Evolutionary conservation across 1,140 invertebrate genomes (phyloP).

Genomic region (Drosophila parabipectinata): DNA sequence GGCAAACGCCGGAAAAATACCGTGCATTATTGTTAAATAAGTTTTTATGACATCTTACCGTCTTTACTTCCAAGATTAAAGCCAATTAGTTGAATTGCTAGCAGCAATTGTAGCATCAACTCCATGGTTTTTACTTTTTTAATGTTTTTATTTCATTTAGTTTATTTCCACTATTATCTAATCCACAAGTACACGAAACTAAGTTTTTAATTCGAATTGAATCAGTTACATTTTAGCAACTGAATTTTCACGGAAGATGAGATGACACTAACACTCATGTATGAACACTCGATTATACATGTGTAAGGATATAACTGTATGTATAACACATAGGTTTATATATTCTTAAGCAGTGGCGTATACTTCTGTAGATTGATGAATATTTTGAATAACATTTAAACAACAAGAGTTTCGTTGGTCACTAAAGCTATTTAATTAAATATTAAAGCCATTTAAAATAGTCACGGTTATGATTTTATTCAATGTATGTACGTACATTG

Average conservation of each 20-base stretch:
- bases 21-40: too few species aligned
- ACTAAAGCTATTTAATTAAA: conserved; percentile 20
- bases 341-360: conserved; percentile 29
- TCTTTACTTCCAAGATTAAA: conserved; percentile 35
- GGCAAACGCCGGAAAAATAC: too few species aligned
- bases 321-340: conserved; percentile 43
- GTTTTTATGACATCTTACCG: conserved; percentile 10
- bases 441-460: conserved; percentile 19
- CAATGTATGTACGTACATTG: conserved; percentile 28
- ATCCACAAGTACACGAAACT: neutral
- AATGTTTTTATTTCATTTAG: conserved; percentile 11
- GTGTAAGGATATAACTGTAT: conserved; percentile 35
- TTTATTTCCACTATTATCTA: conserved; percentile 6
- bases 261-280: conserved; percentile 21
- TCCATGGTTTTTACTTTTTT: conserved; percentile 22
- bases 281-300: conserved; percentile 43
- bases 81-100: conserved; percentile 26
- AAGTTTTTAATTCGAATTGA: conserved; percentile 13
- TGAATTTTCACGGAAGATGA: conserved; percentile 34
- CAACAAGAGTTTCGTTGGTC: conserved; percentile 2
- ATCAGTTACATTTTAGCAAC: conserved; percentile 24
- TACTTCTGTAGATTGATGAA: neutral
- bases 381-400: neutral
- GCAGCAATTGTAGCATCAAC: conserved; percentile 24
- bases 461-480: conserved; percentile 33